A percentile compares a stretch with the other conserved stretches of the same genome.
Conservation (phyloP, 2,797 vertebrate genomes). For the Sebastes iracundus region DNA sequence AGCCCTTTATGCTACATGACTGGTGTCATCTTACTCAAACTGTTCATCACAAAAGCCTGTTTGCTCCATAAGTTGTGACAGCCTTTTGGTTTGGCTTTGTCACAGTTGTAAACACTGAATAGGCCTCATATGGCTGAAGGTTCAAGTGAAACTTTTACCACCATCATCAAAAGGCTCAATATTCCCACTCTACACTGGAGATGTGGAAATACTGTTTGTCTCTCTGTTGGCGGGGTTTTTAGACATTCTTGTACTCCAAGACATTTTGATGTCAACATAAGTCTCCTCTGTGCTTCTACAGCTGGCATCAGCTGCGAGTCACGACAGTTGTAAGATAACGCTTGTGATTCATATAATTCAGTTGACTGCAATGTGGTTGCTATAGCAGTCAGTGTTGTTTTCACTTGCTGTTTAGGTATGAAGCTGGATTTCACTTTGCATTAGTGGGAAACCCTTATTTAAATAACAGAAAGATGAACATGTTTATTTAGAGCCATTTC, state of each 20-base stretch:
- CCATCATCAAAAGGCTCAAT: neutral
- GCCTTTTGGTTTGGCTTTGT: conserved; percentile 14
- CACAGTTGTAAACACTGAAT: neutral
- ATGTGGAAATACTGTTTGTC: neutral
- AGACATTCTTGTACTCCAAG: neutral
- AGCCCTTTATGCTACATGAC: neutral
- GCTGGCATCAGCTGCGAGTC: neutral
- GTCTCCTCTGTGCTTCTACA: neutral
- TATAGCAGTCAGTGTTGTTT: neutral
- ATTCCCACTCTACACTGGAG: neutral
- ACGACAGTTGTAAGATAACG: neutral
- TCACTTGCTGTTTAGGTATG: neutral
- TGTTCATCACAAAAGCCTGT: conserved; percentile 14
- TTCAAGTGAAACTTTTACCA: conserved; percentile 1
- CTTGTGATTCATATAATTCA: neutral
- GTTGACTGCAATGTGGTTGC: neutral
- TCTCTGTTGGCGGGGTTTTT: neutral
- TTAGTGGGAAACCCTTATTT: neutral
- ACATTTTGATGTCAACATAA: neutral
- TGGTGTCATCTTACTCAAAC: conserved; percentile 30
- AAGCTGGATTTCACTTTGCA: conserved; percentile 22
- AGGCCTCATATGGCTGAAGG: neutral
- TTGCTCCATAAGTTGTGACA: conserved; percentile 13
- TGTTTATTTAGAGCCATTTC: neutral
- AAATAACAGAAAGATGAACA: neutral